A percentile compares a stretch with the other conserved stretches of the same genome.
Evolutionary conservation across 2,888 invertebrate species (phyloP).

Genomic region (Tipula confusa): DNA sequence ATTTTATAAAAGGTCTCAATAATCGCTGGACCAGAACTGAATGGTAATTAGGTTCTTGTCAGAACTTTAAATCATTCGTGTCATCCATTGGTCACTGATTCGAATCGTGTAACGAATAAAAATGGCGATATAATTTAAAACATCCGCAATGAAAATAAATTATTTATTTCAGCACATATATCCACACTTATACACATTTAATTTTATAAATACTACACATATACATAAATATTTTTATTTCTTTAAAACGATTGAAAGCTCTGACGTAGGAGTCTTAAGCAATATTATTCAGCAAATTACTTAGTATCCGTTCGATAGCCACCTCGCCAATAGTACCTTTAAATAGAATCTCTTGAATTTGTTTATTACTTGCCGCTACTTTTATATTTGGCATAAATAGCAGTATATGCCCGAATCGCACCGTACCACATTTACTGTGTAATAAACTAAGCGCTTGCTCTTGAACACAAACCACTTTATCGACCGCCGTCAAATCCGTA

Average conservation of each 20-base stretch:
- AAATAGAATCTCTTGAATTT: constrained; percentile 53
- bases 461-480: constrained; percentile 64
- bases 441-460: constrained; percentile 76
- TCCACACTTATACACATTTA: not conserved
- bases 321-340: constrained; percentile 71
- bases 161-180: not conserved
- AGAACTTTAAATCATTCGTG: too few species aligned
- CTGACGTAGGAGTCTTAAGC: not conserved
- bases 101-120: too few species aligned
- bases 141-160: not conserved
- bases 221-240: too few species aligned
- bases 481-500: constrained; percentile 57
- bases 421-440: constrained; percentile 62
- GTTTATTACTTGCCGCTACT: constrained; percentile 37
- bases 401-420: constrained; percentile 69
- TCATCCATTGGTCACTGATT: too few species aligned
- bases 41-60: too few species aligned
- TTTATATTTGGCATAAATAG: constrained; percentile 65
- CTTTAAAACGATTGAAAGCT: not conserved
- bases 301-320: constrained; percentile 55
- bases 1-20: too few species aligned
- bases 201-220: not conserved
- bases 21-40: too few species aligned
- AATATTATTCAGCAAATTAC: constrained; percentile 20
- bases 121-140: not conserved